These are phyloP conservation scores for Luehdorfia chinensis DNA, from an alignment of 1,140 invertebrate species.

Conservation along the genomic window DNA sequence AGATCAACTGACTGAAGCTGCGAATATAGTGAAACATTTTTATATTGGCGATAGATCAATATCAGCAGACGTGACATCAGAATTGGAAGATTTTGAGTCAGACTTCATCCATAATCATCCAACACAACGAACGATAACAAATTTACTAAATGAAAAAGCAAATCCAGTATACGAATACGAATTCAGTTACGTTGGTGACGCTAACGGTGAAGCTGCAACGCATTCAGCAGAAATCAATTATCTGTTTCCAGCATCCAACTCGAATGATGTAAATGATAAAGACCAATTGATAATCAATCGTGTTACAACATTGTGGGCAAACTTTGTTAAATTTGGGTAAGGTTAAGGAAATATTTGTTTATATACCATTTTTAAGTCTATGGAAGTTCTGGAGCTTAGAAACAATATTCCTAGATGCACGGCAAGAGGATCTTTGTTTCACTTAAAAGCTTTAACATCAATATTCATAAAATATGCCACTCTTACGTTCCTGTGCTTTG, in stretches of 20 bases:
- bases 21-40: constrained; percentile 45
- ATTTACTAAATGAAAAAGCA: constrained; percentile 50
- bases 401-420: not conserved
- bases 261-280: constrained; percentile 23
- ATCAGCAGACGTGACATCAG: constrained; percentile 28
- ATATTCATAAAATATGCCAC: too few species aligned
- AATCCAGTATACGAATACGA: constrained; percentile 53
- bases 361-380: too few species aligned
- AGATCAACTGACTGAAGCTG: constrained; percentile 31
- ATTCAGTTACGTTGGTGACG: constrained; percentile 47
- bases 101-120: constrained; percentile 59
- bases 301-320: constrained; percentile 49
- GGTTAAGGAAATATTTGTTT: constrained; percentile 15
- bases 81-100: constrained; percentile 49
- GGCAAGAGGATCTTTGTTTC: too few species aligned
- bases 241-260: constrained; percentile 37
- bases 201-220: constrained; percentile 25
- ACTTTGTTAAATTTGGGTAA: constrained; percentile 66
- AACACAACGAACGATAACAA: constrained; percentile 40
- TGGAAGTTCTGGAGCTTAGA: not conserved
- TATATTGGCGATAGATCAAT: constrained; percentile 57
- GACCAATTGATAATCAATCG: constrained; percentile 41
- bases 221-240: constrained; percentile 53
- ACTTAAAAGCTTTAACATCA: too few species aligned
- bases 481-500: too few species aligned